Evolutionary conservation across 1,140 invertebrate genomes (phyloP), one percentile per base, ranked within the genome.

Genomic region (Cecropterus lyciades): DNA sequence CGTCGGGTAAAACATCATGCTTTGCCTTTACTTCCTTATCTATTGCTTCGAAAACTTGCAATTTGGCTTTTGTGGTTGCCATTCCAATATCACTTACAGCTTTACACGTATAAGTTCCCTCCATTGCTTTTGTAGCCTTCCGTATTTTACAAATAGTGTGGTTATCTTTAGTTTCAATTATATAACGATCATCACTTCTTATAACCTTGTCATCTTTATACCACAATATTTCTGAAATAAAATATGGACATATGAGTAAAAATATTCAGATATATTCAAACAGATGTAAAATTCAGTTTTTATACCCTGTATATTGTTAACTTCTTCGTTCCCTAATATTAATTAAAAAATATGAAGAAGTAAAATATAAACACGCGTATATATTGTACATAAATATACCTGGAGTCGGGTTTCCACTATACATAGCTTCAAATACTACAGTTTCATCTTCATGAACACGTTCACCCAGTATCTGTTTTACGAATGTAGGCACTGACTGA

Each of bases 71-170:
- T 1, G 96, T 96, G 56, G 95, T 93, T n/a, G 95, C 95, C 85
- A 96, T 94, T 57, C 97, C 97, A 53, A 96, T 95, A 74, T 96
- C 95, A 84, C 96, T 98, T 6, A 95, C 95, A 15, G 96, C 95
- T 93, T 97, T 97, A 84, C 98, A 99, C 72, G 95, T 95, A 78
- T 99, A 99, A 30, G 94, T 94, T 40, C 97, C 98, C 63, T 95
- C 95, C 75, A 97, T 94, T 48, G 96, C 94, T 70, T 95, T 94
- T 1, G 92, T 94, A 0, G 94, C 95, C 79, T 94, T 94, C 43
- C 93, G 89, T 66, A 98, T 96, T 13, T 94, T 95, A 62, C 97
- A 94, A 13, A 93, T 93, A 1, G 97, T 96, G 79, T 94, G 95
- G 56, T 95, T 95, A 62, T 97, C 95, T 84, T 96, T 93, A 10